Evolutionary conservation across 2,888 invertebrate genomes (phyloP).

Genomic region (Acleris sparsana): DNA sequence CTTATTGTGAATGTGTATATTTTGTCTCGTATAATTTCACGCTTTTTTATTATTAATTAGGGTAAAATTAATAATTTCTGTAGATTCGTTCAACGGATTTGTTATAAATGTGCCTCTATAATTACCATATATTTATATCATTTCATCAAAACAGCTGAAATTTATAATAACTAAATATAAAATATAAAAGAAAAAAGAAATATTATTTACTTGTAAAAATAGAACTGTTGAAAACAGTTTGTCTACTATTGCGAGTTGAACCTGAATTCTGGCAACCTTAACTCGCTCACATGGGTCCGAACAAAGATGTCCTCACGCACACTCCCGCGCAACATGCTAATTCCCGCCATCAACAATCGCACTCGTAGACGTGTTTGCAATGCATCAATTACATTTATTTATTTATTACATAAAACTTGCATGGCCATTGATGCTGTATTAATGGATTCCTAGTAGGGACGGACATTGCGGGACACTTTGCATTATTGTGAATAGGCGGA

Average conservation of each 20-base stretch:
- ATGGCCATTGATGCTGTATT: slow-evolving; percentile 30
- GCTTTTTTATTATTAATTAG: too few relatives aligned
- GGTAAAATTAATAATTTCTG: too few relatives aligned
- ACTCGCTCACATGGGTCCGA: slow-evolving; percentile 33
- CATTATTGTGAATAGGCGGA: not conserved
- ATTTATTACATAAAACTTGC: not conserved
- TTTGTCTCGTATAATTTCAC: too few relatives aligned
- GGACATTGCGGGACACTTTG: slow-evolving; percentile 13
- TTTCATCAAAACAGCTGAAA: too few relatives aligned
- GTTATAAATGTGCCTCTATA: too few relatives aligned
- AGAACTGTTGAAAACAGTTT: too few relatives aligned
- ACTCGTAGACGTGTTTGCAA: slow-evolving; percentile 45
- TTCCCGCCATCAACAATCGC: slow-evolving; percentile 63
- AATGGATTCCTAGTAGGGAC: slow-evolving; percentile 14
- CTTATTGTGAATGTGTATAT: not conserved
- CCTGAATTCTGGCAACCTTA: slow-evolving; percentile 30
- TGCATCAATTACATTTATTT: slow-evolving; percentile 34
- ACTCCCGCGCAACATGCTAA: slow-evolving; percentile 71
- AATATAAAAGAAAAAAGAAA: too few relatives aligned
- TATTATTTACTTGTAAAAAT: too few relatives aligned
- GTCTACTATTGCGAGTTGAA: too few relatives aligned
- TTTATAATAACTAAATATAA: too few relatives aligned
- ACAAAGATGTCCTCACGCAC: slow-evolving; percentile 40
- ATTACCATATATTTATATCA: too few relatives aligned
- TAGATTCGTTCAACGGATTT: too few relatives aligned